Percentiles rank a stretch among this genome's conserved stretches.
phyloP scores from a whole-genome alignment of 2,797 vertebrate genomes.

The Acrossocheilus wenchowensis region DNA sequence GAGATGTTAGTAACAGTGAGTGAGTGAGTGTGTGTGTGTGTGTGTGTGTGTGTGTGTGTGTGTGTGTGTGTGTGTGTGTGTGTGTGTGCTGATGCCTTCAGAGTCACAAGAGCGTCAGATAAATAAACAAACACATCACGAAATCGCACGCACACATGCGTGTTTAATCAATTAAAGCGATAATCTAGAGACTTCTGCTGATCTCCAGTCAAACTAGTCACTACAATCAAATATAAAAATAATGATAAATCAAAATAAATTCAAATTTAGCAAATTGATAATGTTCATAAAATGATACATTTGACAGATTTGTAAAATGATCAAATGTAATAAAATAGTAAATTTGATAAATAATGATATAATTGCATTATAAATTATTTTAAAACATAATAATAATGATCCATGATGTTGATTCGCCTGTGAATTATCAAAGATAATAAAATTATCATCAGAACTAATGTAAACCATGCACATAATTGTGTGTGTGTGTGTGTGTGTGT shows the following conservation, averaged over 20 bases:
- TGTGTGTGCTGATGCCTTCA: constrained; percentile 46
- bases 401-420: no score
- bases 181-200: constrained; percentile 66
- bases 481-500: no score
- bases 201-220: not conserved
- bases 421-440: no score
- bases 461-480: no score
- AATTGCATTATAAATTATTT: not conserved
- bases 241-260: not conserved
- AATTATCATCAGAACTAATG: no score
- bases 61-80: no score
- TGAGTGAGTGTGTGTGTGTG: no score
- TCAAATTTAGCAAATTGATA: not conserved
- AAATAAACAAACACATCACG: constrained; percentile 51
- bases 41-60: constrained; percentile 7
- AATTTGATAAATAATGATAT: not conserved
- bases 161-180: constrained; percentile 74
- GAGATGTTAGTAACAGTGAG: not conserved
- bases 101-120: constrained; percentile 58
- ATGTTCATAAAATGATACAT: not conserved
- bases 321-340: no score
- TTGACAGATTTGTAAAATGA: not conserved
- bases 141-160: no score
- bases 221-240: not conserved
- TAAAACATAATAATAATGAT: no score